Percentiles rank a stretch among this genome's conserved stretches.
These are phyloP conservation scores for Scolopax bukidnonensis DNA, from an alignment of 2,797 vertebrate genomes.

Conservation along the genomic window DNA sequence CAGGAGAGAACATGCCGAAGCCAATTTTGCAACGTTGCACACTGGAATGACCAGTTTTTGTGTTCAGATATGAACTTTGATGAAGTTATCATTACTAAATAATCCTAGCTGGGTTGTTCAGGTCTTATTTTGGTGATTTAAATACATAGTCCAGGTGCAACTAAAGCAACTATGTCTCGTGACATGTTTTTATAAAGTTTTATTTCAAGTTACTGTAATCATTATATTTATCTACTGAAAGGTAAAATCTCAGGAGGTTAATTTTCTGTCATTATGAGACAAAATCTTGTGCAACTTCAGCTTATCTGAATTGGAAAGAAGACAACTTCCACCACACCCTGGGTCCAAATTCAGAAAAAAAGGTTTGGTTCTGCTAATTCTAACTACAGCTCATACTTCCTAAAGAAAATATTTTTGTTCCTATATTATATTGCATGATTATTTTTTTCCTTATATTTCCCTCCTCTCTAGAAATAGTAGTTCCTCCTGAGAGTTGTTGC, in stretches of 20 bases:
- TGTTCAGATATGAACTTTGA: not conserved
- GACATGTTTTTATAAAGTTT: not conserved
- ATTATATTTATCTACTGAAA: not conserved
- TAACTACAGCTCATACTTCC: not conserved
- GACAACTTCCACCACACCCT: not conserved
- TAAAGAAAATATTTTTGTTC: not conserved
- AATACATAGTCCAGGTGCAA: not conserved
- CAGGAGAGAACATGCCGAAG: not conserved
- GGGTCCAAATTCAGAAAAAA: not conserved
- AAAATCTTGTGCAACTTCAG: not conserved
- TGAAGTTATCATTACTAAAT: not conserved
- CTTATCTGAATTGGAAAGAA: not conserved
- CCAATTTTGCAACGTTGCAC: not conserved
- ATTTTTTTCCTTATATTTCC: not conserved
- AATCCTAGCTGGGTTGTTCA: not conserved
- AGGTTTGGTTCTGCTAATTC: not conserved
- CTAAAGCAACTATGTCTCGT: not conserved
- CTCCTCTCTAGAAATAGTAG: not conserved
- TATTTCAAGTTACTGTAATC: not conserved
- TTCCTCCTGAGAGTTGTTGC: not conserved
- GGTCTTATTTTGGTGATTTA: not conserved
- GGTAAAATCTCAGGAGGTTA: not conserved
- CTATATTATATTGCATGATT: not conserved
- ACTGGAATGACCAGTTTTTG: not conserved
- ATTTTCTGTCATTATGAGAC: not conserved